Base-by-base conservation (phyloP, 2,888 invertebrate species). In the Synanthedon vespiformis region DNA sequence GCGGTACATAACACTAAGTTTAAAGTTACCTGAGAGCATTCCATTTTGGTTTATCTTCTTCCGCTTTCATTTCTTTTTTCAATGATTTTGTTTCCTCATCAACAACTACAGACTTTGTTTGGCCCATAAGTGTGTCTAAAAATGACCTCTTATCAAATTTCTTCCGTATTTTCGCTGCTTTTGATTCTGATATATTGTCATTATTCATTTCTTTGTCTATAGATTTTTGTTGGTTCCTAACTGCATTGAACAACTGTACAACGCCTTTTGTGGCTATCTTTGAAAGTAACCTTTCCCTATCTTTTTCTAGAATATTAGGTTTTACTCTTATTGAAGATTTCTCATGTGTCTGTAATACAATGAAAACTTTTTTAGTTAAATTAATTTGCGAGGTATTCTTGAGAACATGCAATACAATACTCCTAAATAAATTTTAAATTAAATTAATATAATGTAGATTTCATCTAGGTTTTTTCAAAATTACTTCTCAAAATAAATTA, bases 181-280 rank as follows among this genome's bases (percentile, higher is more conserved):
- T 93, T 27, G 92, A 89, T 72, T 95, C 94, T 40, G 95, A 87
- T 18, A 92, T 88, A n/a, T 94, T 93, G 56, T 90, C 92, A 62
- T 92, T 89, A 52, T 90, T 84, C 51, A 96, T 72, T 76, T 94
- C 92, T 54, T 89, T 89, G 49, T 91, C 90, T 51, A 96, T 80
- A 53, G 91, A 90, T 72, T 92, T 94, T 75, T 97, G 96, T 74
- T 97, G 96, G 62, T 92, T 90, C 64, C 91, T 91, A 0, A 97
- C 96, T 40, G 95, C 94, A 88, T 97, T 97, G 67, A 97, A 97
- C 57, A 97, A 83, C 71, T 97, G 96, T 0, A 97, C 96, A 1
- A 97, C 96, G 67, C 97, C 97, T 74, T 94, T 94, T 41, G 96
- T 97, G 10, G 96, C 96, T 64, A 96, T 94, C 89, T 93, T 95